phyloP scores from a whole-genome alignment of 2,797 vertebrate genomes.

The Merluccius polli region DNA sequence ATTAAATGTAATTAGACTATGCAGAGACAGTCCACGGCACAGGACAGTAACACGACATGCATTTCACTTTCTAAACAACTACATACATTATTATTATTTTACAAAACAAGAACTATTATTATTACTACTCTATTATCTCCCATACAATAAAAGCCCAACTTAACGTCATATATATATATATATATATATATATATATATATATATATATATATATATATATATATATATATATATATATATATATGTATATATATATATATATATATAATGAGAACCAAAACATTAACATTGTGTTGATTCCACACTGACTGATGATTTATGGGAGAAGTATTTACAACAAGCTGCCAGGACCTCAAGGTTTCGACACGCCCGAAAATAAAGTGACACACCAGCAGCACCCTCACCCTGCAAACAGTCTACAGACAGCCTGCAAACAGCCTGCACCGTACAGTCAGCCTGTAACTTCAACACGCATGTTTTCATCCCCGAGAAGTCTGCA shows the following conservation, averaged over 20 bases:
- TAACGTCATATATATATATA: neutral
- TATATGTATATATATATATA: no score
- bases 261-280: no score
- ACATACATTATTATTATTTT: neutral
- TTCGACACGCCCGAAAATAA: conserved; percentile 59
- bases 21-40: neutral
- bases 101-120: neutral
- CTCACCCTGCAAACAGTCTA: neutral
- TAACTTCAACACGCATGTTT: neutral
- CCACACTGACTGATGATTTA: neutral
- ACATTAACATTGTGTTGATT: conserved; percentile 1
- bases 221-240: no score
- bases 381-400: neutral
- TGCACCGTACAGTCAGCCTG: neutral
- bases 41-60: neutral
- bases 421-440: neutral
- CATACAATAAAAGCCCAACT: neutral
- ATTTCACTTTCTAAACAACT: neutral
- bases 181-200: no score
- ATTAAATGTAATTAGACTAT: neutral
- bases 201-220: no score
- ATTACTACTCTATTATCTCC: neutral
- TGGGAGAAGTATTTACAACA: neutral
- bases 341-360: conserved; percentile 27
- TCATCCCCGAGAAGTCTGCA: neutral